phyloP scores from a whole-genome alignment of 2,113 vertebrate genomes.

The Lasiurus cinereus region DNA sequence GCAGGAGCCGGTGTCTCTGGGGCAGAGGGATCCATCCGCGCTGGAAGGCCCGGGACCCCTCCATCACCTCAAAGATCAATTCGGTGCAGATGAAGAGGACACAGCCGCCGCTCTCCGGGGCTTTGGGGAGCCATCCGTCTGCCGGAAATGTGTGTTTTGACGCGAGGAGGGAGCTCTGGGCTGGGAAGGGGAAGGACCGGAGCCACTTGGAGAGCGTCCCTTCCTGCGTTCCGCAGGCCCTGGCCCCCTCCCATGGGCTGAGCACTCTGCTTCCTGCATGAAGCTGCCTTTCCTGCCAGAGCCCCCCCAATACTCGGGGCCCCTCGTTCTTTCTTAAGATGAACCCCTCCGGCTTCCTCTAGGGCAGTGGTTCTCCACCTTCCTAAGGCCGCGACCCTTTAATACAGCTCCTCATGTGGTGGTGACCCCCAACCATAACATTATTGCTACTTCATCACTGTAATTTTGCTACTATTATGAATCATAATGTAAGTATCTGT shows the following conservation, averaged over 20 bases:
- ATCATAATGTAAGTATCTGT: no score
- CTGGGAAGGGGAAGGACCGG: not conserved
- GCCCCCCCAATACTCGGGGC: not conserved
- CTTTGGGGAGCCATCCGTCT: not conserved
- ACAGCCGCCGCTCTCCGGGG: not conserved
- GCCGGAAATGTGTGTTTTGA: not conserved
- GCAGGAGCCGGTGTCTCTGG: constrained; percentile 9
- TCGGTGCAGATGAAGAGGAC: constrained; percentile 28
- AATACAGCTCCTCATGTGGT: no score
- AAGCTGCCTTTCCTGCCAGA: not conserved
- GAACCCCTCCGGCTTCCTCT: not conserved
- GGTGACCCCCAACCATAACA: no score
- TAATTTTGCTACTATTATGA: no score
- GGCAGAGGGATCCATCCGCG: not conserved
- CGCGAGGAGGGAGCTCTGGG: not conserved
- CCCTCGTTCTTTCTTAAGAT: not conserved
- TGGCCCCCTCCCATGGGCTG: not conserved
- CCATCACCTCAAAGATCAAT: constrained; percentile 31
- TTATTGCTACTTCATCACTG: no score
- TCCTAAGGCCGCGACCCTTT: no score
- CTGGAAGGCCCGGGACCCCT: not conserved
- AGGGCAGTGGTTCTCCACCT: no score
- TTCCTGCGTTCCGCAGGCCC: not conserved
- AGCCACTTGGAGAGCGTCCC: rapidly evolving
- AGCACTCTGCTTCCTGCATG: not conserved